Percentiles rank a stretch among this genome's conserved stretches.
Conservation (phyloP, 2,888 invertebrate genomes). For the Pollenia griseotomentosa region DNA sequence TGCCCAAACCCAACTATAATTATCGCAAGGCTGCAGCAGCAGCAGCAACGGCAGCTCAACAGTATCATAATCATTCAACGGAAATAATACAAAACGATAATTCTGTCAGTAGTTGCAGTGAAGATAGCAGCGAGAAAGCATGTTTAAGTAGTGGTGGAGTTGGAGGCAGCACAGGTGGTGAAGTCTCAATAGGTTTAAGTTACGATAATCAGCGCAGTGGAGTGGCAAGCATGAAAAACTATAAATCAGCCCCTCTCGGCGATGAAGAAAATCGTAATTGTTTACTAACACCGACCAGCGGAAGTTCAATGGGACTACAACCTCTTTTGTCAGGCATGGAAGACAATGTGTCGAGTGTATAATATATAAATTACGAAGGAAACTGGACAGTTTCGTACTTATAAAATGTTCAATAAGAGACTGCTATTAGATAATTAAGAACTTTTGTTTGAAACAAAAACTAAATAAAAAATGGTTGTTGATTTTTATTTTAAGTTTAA, state of each 20-base stretch:
- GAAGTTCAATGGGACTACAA: conserved; percentile 29
- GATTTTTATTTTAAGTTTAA: background rate
- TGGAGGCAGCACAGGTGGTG: conserved; percentile 5
- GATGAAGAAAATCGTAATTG: conserved; percentile 30
- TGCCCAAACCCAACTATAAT: conserved; percentile 10
- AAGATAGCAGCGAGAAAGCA: conserved; percentile 48
- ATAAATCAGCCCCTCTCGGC: conserved; percentile 3
- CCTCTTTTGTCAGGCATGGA: conserved; percentile 59
- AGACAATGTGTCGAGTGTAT: conserved; percentile 79
- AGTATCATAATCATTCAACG: conserved; percentile 65
- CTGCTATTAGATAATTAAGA: conserved; percentile 57
- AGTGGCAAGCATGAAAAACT: conserved; percentile 60
- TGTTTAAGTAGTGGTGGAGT: conserved; percentile 12
- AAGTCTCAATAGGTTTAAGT: conserved; percentile 77
- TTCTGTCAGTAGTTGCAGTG: conserved; percentile 53
- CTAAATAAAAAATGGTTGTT: conserved; percentile 32
- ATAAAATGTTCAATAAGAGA: conserved; percentile 57
- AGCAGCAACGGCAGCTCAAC: background rate
- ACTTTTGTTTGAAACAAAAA: conserved; percentile 24
- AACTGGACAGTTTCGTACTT: conserved; percentile 47
- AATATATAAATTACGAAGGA: conserved; percentile 69
- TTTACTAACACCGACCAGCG: conserved; percentile 17
- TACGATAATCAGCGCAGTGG: conserved; percentile 78
- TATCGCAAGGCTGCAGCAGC: conserved; percentile 3
- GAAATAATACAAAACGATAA: conserved; percentile 69